Evolutionary conservation across 1,140 invertebrate genomes (phyloP).

Genomic region (Drosophila nikananu): DNA sequence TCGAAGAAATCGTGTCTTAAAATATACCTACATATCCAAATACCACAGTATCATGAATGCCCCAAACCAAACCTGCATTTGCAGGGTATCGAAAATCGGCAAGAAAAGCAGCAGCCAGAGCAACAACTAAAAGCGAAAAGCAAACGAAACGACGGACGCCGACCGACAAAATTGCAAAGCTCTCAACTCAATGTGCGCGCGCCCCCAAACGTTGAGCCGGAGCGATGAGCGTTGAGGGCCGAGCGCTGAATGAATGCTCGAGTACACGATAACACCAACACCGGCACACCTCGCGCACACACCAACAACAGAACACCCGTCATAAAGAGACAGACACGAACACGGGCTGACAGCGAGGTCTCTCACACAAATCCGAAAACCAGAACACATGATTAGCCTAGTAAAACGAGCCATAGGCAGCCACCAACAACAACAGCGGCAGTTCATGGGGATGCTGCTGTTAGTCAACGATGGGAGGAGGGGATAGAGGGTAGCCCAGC

Average conservation of each 20-base stretch:
- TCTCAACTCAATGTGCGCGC: constrained; percentile 63
- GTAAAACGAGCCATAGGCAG: constrained; percentile 73
- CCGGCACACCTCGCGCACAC: constrained; percentile 6
- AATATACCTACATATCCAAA: not conserved
- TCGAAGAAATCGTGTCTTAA: too few relatives aligned
- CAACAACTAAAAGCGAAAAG: constrained; percentile 26
- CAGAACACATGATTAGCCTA: constrained; percentile 85
- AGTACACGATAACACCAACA: constrained; percentile 56
- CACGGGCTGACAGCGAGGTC: constrained; percentile 40
- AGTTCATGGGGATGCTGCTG: constrained; percentile 22
- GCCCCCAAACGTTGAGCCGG: constrained; percentile 51
- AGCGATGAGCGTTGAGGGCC: constrained; percentile 12
- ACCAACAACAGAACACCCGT: not conserved
- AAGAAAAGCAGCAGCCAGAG: constrained; percentile 36
- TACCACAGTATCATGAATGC: too few relatives aligned
- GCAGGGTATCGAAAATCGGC: constrained; percentile 26
- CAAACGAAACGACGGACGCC: constrained; percentile 17
- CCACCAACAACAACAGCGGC: constrained; percentile 47
- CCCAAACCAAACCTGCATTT: too few relatives aligned
- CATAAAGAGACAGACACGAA: constrained; percentile 28
- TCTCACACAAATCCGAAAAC: constrained; percentile 76
- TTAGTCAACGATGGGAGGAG: constrained; percentile 12
- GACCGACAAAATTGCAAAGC: constrained; percentile 77
- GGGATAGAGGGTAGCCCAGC: constrained; percentile 18
- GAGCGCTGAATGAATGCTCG: constrained; percentile 71